Base-by-base conservation (phyloP, 1,140 invertebrate genomes). In the Drosophila tsacasi region DNA sequence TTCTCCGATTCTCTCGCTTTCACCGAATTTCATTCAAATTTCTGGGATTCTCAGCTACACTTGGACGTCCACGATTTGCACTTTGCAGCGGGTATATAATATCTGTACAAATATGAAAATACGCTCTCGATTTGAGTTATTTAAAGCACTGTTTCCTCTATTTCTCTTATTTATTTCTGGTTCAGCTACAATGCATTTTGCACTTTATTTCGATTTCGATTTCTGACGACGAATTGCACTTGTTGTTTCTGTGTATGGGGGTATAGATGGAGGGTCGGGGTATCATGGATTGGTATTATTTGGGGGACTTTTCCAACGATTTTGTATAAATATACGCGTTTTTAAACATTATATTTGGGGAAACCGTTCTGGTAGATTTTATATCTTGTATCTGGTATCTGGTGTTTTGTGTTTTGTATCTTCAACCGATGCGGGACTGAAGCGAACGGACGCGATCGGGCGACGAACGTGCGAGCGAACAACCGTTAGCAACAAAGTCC, bases 401-500 rank as follows among this genome's bases (percentile, higher is more conserved):
- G 60, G 52, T 75, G 21, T 58, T 76, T 61, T 69, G 42, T 54
- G 40, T 71, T 61, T 65, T 64, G 17, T 81, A 50, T 59, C 39
- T 76, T 39, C 46, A 40, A 68, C 66, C 66, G 69, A 74, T 73
- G 54, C 54, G 54, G 30, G 55, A 61, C 74, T 73, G 67, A 52
- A 58, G 54, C 65, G 68, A 76, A 81, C 82, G 82, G 81, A 86
- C 83, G 71, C 59, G 64, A 57, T 67, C 49, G 55, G 37, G 55
- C 75, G 49, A 58, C 57, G 64, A 61, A 19, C 74, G 64, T 68
- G 63, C 75, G 74, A 52, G 62, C 72, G 62, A 54, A 75, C 86
- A 90, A 91, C 90, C 90, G 90, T 75, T 76, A 90, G 91, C 84
- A 83, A 83, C 82, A 77, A 83, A 81, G 79, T 91, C 89, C 81